Evolutionary conservation across 2,113 vertebrate genomes (phyloP).

Genomic region (Calidris pygmaea): DNA sequence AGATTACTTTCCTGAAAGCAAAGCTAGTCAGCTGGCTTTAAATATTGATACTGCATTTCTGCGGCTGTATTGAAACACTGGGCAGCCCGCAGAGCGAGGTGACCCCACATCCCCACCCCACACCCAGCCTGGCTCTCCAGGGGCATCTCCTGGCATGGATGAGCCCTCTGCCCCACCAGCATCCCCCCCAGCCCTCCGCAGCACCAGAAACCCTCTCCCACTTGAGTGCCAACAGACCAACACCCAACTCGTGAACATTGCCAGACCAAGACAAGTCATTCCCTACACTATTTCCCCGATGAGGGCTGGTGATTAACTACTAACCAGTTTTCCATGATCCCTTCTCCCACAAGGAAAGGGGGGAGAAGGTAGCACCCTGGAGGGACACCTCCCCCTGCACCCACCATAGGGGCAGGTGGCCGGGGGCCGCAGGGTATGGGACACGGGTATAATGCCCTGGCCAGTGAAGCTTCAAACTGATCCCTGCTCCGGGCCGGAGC

Average conservation of each 20-base stretch:
- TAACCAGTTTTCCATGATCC: no score
- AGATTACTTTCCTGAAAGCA: slow-evolving; percentile 49
- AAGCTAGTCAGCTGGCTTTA: background rate
- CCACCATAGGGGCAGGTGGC: background rate
- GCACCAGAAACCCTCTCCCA: background rate
- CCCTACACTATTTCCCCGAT: background rate
- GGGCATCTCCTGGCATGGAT: background rate
- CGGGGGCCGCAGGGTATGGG: rapidly evolving
- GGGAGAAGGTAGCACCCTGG: rapidly evolving
- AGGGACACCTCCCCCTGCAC: background rate
- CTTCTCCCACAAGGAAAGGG: background rate
- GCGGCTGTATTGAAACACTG: background rate
- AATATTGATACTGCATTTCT: background rate
- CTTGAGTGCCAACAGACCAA: rapidly evolving
- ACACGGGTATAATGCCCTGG: rapidly evolving
- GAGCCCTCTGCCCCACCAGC: background rate
- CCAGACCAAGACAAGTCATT: rapidly evolving
- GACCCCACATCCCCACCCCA: no score
- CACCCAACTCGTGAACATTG: rapidly evolving
- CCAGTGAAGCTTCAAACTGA: rapidly evolving
- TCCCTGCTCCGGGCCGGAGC: background rate
- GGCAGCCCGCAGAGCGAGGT: rapidly evolving
- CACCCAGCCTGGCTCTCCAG: rapidly evolving
- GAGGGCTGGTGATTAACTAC: background rate
- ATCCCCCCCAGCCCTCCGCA: background rate